A percentile compares a stretch with the other conserved stretches of the same genome.
Conservation (phyloP, 2,113 vertebrate genomes). For the Macaca mulatta region DNA sequence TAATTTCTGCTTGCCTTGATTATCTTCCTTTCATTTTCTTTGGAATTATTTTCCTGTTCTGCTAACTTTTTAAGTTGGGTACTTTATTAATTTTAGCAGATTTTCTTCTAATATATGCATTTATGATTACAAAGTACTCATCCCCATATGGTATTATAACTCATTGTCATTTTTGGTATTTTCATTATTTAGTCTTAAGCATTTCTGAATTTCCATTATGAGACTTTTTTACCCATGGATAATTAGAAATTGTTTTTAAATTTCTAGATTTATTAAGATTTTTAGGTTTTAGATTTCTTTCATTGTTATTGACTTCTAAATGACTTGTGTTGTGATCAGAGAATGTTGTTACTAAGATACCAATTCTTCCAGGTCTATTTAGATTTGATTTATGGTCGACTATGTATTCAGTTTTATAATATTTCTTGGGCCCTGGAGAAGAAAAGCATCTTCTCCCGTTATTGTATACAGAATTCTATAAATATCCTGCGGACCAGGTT, state of each 20-base stretch:
- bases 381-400: background rate
- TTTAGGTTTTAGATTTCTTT: background rate
- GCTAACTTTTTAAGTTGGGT: background rate
- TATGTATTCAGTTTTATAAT: no score
- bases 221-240: background rate
- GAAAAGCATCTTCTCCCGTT: background rate
- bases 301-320: background rate
- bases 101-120: background rate
- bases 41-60: background rate
- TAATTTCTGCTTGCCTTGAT: background rate
- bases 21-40: background rate
- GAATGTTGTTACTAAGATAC: background rate
- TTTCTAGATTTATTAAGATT: background rate
- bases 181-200: background rate
- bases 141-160: background rate
- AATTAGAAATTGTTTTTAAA: background rate
- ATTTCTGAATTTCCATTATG: background rate
- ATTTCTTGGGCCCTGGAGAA: rapidly evolving
- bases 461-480: background rate
- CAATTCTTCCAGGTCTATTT: background rate
- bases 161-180: background rate
- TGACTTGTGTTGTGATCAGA: background rate
- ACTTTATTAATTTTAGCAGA: background rate
- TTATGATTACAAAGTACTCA: background rate
- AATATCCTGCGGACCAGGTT: background rate